A percentile compares a stretch with the other conserved stretches of the same genome.
phyloP scores from a whole-genome alignment of 2,113 vertebrate species.

The Chaetodon trifascialis region DNA sequence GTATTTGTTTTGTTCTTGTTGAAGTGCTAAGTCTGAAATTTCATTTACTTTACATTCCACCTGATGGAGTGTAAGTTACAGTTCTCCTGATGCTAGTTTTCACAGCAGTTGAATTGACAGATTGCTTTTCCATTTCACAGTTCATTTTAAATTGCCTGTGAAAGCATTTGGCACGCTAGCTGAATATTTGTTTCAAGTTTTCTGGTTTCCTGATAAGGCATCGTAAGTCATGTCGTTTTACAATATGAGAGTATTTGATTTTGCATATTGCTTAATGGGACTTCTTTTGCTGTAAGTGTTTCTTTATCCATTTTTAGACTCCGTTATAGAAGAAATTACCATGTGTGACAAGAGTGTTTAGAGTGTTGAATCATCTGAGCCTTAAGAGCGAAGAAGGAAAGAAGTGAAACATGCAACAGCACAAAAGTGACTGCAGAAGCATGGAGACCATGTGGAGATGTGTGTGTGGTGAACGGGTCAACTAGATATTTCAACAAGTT shows the following conservation, averaged over 20 bases:
- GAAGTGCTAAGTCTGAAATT: slow-evolving; percentile 54
- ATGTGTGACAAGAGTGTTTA: not conserved
- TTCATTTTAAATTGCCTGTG: slow-evolving; percentile 55
- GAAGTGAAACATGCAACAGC: not conserved
- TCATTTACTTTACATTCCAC: slow-evolving; percentile 41
- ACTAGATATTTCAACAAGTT: not conserved
- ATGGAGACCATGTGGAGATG: not conserved
- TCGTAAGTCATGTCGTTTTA: slow-evolving; percentile 16
- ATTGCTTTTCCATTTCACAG: slow-evolving; percentile 61
- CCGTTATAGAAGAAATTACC: not conserved
- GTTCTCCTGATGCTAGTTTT: slow-evolving; percentile 55
- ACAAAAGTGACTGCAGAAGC: not conserved
- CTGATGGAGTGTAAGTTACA: slow-evolving; percentile 43
- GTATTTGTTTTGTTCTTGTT: slow-evolving; percentile 56
- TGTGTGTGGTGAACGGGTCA: not conserved
- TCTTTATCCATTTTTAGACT: not conserved
- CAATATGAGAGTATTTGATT: not conserved
- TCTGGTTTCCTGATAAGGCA: slow-evolving; percentile 36
- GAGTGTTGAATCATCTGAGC: not conserved
- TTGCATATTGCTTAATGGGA: slow-evolving; percentile 12
- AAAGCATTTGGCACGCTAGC: slow-evolving; percentile 37
- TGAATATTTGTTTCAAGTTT: slow-evolving; percentile 37
- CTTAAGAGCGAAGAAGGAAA: not conserved
- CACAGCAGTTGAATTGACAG: slow-evolving; percentile 57
- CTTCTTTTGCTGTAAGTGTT: not conserved